Evolutionary conservation across 2,888 invertebrate genomes (phyloP), one percentile per base, ranked within the genome.

Genomic region (Sinhomidia bicolor): DNA sequence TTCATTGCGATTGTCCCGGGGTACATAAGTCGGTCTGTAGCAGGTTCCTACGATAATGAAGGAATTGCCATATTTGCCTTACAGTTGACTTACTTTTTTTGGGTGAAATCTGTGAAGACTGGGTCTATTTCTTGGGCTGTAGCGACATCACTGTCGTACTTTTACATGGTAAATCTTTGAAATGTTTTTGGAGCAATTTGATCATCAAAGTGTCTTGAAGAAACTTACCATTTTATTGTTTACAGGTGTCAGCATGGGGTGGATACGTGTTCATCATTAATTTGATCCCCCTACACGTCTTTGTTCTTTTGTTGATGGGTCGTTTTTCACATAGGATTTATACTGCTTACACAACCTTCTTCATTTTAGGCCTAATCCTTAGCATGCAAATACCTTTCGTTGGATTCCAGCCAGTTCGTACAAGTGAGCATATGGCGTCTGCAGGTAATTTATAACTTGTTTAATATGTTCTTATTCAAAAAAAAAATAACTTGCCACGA

Each of bases 241-340:
- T 94, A 68, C 93, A 97, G 97, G 97, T 99, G 1, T 99, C 99
- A 90, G 99, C 99, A 91, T 99, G 99, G 99, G 99, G 99, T 92
- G 99, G 99, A 91, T 99, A 99, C 93, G 99, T 99, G 57, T 99
- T 99, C 94, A 99, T 99, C 93, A 99, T 99, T 93, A 99, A 99
- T 94, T 94, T 99, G 93, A 99, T 99, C 92, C 99, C 99, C 0
- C 95, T 99, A 12, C 99, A 99, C 93, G 99, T 99, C 4, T 99
- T 99, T 94, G 96, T 96, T 1, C 94, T 99, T 57, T 94, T 99
- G 65, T 94, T 99, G 68, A 99, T 99, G 98, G 99, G 99, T 57
- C 95, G 99, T 82, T 99, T 96, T 94, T 99, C 99, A 0, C 96
- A 96, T 93, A 95, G 98, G 76, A 94, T 99, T 76, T 98, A 99